Percentiles rank a stretch among this genome's conserved stretches.
Evolutionary conservation across 2,113 vertebrate genomes (phyloP).

Genomic region (Microtus ochrogaster): DNA sequence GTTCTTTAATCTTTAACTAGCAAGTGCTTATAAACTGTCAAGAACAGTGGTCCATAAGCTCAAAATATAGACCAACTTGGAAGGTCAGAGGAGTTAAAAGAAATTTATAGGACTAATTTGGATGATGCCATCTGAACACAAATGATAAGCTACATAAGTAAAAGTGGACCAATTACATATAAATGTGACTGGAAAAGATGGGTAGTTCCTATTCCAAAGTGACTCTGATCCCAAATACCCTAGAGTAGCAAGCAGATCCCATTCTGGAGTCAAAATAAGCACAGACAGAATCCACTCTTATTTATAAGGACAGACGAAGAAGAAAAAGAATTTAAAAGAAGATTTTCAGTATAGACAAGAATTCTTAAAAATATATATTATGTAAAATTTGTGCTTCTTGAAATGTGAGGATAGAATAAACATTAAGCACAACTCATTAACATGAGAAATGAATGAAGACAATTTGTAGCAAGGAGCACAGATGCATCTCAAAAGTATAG

Average conservation of each 20-base stretch:
- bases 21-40: not conserved
- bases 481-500: not conserved
- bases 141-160: not conserved
- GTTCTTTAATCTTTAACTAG: not conserved
- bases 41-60: not conserved
- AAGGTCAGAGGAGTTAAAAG: not conserved
- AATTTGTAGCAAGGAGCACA: not conserved
- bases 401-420: not conserved
- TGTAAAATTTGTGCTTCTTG: not conserved
- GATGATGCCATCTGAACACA: not conserved
- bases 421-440: not conserved
- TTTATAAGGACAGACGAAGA: not conserved
- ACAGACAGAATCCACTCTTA: not conserved
- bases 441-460: not conserved
- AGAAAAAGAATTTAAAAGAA: not conserved
- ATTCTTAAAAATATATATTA: not conserved
- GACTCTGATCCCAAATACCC: not conserved
- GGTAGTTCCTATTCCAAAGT: not conserved
- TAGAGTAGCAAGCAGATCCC: not conserved
- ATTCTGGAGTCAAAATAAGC: not conserved
- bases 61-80: not conserved
- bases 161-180: not conserved
- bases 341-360: not conserved
- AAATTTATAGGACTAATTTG: slow-evolving; percentile 32
- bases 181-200: not conserved